These are phyloP conservation scores for Stigmatopora nigra DNA, from an alignment of 2,113 vertebrate genomes.

Conservation along the genomic window DNA sequence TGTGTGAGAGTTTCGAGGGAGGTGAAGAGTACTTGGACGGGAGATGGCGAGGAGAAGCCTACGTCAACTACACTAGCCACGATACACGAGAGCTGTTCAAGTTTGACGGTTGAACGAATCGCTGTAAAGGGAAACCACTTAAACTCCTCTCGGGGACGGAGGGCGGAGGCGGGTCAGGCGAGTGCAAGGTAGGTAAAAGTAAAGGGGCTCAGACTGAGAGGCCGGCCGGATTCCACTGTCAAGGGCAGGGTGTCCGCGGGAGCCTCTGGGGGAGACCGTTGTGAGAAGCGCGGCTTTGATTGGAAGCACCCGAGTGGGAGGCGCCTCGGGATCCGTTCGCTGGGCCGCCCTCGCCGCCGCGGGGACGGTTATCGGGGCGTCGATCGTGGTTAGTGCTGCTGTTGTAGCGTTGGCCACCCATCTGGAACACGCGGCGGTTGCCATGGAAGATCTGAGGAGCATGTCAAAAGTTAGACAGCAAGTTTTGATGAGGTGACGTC, in stretches of 20 bases:
- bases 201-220: slow-evolving; percentile 24
- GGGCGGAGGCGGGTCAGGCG: not conserved
- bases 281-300: slow-evolving; percentile 55
- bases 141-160: slow-evolving; percentile 60
- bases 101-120: slow-evolving; percentile 38
- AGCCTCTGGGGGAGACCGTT: slow-evolving; percentile 80
- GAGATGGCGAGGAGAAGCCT: not conserved
- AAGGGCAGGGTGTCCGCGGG: slow-evolving; percentile 71
- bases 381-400: slow-evolving; percentile 66
- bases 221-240: slow-evolving; percentile 45
- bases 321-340: slow-evolving; percentile 46
- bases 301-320: slow-evolving; percentile 38
- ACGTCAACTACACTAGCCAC: not conserved
- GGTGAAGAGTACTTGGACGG: slow-evolving; percentile 1
- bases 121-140: slow-evolving; percentile 57
- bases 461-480: slow-evolving; percentile 1
- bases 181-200: slow-evolving; percentile 33
- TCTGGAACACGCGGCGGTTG: slow-evolving; percentile 63
- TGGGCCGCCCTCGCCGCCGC: slow-evolving; percentile 39
- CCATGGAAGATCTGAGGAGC: slow-evolving; percentile 70
- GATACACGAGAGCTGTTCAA: slow-evolving; percentile 40
- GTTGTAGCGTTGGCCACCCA: slow-evolving; percentile 69
- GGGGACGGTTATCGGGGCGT: slow-evolving; percentile 61
- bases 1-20: not conserved
- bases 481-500: too few species aligned